Evolutionary conservation across 2,113 vertebrate genomes (phyloP).

Genomic region (Nycticryphes semicollaris): DNA sequence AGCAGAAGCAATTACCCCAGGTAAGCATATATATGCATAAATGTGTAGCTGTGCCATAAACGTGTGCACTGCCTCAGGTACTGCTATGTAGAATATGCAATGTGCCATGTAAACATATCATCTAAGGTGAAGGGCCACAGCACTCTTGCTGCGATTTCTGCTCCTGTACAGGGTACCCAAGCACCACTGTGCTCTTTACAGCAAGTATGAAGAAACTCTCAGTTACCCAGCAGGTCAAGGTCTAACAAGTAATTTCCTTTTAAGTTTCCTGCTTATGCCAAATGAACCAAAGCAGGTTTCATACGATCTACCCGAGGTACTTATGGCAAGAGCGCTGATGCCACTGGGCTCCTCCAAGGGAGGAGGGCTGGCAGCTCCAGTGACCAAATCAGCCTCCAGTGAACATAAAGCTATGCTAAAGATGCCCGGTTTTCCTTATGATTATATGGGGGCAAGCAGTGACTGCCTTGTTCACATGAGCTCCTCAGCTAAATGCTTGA

Average conservation of each 20-base stretch:
- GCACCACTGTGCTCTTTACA: background rate
- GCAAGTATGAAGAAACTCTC: background rate
- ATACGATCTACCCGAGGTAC: background rate
- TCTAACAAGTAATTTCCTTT: background rate
- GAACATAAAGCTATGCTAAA: background rate
- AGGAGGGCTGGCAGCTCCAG: background rate
- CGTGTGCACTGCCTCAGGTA: background rate
- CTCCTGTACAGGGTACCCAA: fast-evolving
- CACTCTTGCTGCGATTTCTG: background rate
- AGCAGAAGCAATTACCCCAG: background rate
- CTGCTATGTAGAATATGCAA: background rate
- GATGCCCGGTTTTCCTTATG: background rate
- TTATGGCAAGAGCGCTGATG: background rate
- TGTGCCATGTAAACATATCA: fast-evolving
- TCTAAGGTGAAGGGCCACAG: background rate
- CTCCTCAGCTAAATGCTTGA: background rate
- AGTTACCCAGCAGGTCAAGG: background rate
- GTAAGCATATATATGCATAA: background rate
- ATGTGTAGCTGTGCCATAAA: background rate
- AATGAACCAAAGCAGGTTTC: background rate
- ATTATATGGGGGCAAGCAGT: fast-evolving
- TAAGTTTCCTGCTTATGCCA: background rate
- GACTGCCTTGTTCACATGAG: background rate
- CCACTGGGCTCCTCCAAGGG: background rate
- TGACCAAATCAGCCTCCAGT: fast-evolving